Evolutionary conservation across 1,140 invertebrate species (phyloP), one percentile per base, ranked within the genome.

Genomic region (Tribolium madens): DNA sequence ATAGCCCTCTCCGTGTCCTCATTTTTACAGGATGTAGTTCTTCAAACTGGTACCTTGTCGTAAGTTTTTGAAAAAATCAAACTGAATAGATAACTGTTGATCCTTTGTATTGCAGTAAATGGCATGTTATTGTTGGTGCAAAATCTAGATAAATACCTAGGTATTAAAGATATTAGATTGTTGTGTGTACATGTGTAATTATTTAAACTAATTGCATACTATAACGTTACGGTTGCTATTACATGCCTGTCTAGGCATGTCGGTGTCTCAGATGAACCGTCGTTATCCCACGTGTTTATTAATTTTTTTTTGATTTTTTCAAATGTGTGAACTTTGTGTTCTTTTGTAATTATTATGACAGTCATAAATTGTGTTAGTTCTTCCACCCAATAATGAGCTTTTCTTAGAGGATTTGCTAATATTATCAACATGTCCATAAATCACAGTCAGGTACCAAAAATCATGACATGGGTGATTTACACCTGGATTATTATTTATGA

Each of bases 161-260:
- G 10, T 64, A 64, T 64, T 64, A 64, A 13, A 64, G 21, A 60
- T 60, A 60, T 60, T 26, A 60, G 4, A 64, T 64, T 64, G 57
- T 64, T 12, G 26, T 64, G 57, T 64, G 26, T 33, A 64, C 13
- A 12, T 64, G 57, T 64, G 26, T 64, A 64, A 64, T 64, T 64
- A 64, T 64, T 64, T 64, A 26, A 26, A 33, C 57, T 64, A 64
- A 64, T 64, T 64, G 31, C 57, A 64, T 31, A 14, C 26, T 64
- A 64, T 33, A 31, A 64, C 26, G 21, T 64, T 64, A 64, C 36
- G 57, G 57, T 64, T 64, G 52, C 57, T 64, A 64, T 64, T 64
- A 64, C 57, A 64, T 64, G 57, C 57, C 57, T 64, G 57, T 64
- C 57, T 33, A 64, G 57, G 57, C 57, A 64, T 64, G 57, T 64